These are phyloP conservation scores for Falco naumanni DNA, from an alignment of 2,797 vertebrate species.

Conservation along the genomic window DNA sequence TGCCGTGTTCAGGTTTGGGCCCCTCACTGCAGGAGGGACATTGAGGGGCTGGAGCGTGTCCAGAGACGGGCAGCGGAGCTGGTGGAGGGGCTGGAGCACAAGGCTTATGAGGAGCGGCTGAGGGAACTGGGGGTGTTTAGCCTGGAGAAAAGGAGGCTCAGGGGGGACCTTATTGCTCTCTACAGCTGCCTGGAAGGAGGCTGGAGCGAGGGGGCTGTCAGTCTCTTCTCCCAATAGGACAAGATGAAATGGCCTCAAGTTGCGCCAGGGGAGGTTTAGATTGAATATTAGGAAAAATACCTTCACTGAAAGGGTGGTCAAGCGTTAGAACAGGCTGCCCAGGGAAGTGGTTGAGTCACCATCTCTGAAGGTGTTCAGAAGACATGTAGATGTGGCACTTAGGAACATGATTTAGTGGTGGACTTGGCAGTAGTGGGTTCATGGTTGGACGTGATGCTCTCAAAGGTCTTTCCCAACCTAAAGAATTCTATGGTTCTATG, in stretches of 20 bases:
- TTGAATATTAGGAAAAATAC: neutral
- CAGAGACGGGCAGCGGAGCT: neutral
- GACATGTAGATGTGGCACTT: neutral
- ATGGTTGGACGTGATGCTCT: neutral
- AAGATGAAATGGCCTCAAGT: neutral
- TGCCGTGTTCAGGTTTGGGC: neutral
- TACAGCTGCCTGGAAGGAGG: neutral
- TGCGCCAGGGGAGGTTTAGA: neutral
- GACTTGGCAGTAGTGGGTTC: neutral
- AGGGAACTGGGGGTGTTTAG: neutral
- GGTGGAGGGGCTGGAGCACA: neutral
- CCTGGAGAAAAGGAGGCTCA: neutral
- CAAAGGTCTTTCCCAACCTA: neutral
- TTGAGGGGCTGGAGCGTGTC: neutral
- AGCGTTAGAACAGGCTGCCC: neutral
- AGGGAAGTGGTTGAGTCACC: neutral
- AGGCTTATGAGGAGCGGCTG: neutral
- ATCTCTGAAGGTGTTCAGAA: neutral
- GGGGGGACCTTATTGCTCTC: neutral
- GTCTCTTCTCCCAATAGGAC: neutral
- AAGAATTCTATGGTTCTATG: neutral
- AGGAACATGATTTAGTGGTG: neutral
- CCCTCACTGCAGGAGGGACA: neutral
- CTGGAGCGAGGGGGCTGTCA: accelerated
- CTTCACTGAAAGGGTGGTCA: neutral